Base-by-base conservation (phyloP, 2,113 vertebrate genomes). In the Myocastor coypus region DNA sequence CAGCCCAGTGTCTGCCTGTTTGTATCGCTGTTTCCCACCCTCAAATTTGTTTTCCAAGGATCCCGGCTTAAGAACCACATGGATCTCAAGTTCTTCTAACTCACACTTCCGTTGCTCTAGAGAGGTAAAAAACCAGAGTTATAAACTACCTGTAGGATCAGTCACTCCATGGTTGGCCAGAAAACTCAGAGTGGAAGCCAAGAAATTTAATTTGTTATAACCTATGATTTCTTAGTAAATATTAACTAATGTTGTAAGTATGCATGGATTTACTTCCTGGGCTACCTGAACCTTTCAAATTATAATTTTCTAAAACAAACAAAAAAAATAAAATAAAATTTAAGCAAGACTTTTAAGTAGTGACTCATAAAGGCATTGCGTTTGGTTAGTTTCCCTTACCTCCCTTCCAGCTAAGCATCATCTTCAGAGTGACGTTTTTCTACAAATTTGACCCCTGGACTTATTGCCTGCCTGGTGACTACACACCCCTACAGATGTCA, bases 201-300 rank as follows among this genome's bases (percentile, higher is more conserved):
- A 84, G 81, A 34, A 90, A 75, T 91, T 98, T 94, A 97, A 96
- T 89, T 97, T 97, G 95, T 98, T 94, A 94, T 97, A 97, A 97
- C 91, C 91, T 96, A 91, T 87, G 97, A 95, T 97, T 98, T 94
- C 96, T 92, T 94, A 97, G 93, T 87, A 96, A 90, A 90, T 97
- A 69, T 93, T 96, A 97, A 95, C 92, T 96, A 97, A 97, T 87
- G 97, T 95, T 88, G 66, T 91, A 98, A 91, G 81, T 95, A 97
- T 92, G 92, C 89, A 92, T 83, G 94, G 89, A 95, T 85, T 93
- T 95, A 95, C 92, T 95, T 95, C 75, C 71, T 86, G 83, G 88
- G 68, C 88, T 97, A 78, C 73, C 93, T 80, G 78, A 98, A 96
- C 57, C 94, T 95, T 97, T 95, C 96, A 97, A 97, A 96, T 96